Evolutionary conservation across 2,888 invertebrate species (phyloP).

Genomic region (Ormia ochracea): DNA sequence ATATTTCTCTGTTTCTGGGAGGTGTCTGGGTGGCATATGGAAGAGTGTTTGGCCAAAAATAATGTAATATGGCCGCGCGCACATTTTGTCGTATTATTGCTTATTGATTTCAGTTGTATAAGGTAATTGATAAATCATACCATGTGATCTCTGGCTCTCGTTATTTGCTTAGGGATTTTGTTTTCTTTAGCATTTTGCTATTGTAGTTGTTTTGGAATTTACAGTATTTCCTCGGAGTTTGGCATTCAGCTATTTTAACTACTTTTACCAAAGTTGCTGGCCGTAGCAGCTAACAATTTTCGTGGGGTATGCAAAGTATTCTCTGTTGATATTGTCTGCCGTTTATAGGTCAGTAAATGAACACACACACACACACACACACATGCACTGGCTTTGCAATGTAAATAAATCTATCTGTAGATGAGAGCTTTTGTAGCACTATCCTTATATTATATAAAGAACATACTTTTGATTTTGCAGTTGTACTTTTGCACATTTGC

Average conservation of each 20-base stretch:
- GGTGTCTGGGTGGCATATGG: no score
- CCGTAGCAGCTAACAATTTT: not conserved
- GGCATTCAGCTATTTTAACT: not conserved
- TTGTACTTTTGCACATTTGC: not conserved
- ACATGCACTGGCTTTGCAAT: not conserved
- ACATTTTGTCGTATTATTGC: no score
- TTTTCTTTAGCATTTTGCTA: not conserved
- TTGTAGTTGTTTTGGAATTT: not conserved
- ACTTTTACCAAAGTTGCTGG: not conserved
- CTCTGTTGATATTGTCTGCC: constrained; percentile 35
- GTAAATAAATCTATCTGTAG: not conserved
- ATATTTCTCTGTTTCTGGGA: no score
- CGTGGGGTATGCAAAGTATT: constrained; percentile 38
- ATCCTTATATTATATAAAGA: not conserved
- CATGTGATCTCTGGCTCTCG: not conserved
- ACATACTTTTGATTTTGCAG: constrained; percentile 15
- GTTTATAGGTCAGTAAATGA: constrained; percentile 33
- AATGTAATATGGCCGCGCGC: no score
- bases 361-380: not conserved
- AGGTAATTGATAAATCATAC: no score
- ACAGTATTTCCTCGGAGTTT: not conserved
- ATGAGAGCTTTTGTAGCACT: not conserved
- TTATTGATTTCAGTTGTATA: no score
- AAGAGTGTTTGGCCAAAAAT: no score
- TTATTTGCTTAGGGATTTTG: constrained; percentile 10